Base-by-base conservation (phyloP, 1,140 invertebrate genomes). In the Sarcophaga bullata region DNA sequence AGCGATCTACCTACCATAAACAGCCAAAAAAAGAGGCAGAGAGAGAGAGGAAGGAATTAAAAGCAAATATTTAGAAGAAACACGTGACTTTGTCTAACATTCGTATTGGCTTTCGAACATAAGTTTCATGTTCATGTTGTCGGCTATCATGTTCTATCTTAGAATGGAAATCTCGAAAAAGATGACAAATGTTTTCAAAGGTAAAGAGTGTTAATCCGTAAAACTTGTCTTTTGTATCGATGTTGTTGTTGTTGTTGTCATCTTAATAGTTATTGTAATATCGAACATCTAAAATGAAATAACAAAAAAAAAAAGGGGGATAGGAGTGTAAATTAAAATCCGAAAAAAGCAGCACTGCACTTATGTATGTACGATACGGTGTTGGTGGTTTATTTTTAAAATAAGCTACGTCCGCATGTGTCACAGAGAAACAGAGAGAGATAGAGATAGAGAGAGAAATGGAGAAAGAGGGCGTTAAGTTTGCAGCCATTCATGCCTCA, bases 11-110 rank as follows among this genome's bases (percentile, higher is more conserved):
- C n/a, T 72, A 25, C 9, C n/a, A 72, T 19, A 9, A 19, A 9
- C 62, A 9, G 62, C 10, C 1, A 62, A 15, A 62, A 62, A 62
- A 62, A n/a, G n/a, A n/a, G n/a, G n/a, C n/a, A n/a, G n/a, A n/a
- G n/a, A n/a, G n/a, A 73, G 11, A 73, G 6, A 73, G 7, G 13
- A 73, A 11, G 6, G 52, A 15, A 58, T 58, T 58, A n/a, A n/a
- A 37, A 58, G 11, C n/a, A 76, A 11, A 25, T 52, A 50, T 48
- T 50, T 19, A 17, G 0, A 13, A 50, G 75, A 68, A 8, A 78
- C 75, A 52, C 75, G 75, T 78, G 75, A 78, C 75, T 78, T n/a
- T 48, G 73, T 76, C 8, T 50, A 78, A 50, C 37, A 52, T 48
- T 4, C 48, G n/a, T 50, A 52, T 47, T 7, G 73, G 48, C 15